Evolutionary conservation across 1,140 invertebrate species (phyloP).

Genomic region (Battus philenor): DNA sequence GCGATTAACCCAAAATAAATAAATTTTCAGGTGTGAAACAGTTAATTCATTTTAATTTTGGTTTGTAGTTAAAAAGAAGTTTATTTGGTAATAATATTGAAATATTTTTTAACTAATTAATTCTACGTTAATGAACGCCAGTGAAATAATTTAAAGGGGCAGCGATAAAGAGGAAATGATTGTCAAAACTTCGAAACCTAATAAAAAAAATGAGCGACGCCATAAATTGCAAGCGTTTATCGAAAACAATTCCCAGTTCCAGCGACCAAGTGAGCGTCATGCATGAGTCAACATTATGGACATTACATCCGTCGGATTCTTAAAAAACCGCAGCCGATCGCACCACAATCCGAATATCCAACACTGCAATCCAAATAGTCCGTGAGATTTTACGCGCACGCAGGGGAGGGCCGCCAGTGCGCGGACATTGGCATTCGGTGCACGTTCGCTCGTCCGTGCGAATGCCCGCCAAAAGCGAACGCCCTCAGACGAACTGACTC

Average conservation of each 20-base stretch:
- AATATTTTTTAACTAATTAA: too few species aligned
- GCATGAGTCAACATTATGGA: slow-evolving; percentile 71
- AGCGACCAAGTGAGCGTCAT: slow-evolving; percentile 65
- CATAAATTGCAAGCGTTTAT: slow-evolving; percentile 24
- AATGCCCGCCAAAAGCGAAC: slow-evolving; percentile 67
- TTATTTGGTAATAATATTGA: too few species aligned
- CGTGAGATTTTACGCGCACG: slow-evolving; percentile 56
- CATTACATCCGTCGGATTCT: slow-evolving; percentile 56
- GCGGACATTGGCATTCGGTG: slow-evolving; percentile 60
- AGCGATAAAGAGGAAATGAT: too few species aligned
- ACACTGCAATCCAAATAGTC: slow-evolving; percentile 72
- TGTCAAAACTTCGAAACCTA: too few species aligned
- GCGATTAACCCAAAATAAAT: too few species aligned
- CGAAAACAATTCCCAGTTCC: slow-evolving; percentile 51
- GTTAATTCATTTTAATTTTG: too few species aligned
- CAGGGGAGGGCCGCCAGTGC: slow-evolving; percentile 42
- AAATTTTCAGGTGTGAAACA: too few species aligned
- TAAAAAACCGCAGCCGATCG: slow-evolving; percentile 42
- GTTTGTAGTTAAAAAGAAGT: too few species aligned
- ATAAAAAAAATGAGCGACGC: slow-evolving; percentile 5
- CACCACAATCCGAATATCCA: slow-evolving; percentile 58
- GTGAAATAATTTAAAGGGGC: too few species aligned
- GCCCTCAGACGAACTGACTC: slow-evolving; percentile 25
- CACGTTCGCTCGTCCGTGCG: slow-evolving; percentile 50
- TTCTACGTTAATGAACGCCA: too few species aligned